Conservation (phyloP, 2,797 vertebrate genomes). For the Poecile montanus region DNA sequence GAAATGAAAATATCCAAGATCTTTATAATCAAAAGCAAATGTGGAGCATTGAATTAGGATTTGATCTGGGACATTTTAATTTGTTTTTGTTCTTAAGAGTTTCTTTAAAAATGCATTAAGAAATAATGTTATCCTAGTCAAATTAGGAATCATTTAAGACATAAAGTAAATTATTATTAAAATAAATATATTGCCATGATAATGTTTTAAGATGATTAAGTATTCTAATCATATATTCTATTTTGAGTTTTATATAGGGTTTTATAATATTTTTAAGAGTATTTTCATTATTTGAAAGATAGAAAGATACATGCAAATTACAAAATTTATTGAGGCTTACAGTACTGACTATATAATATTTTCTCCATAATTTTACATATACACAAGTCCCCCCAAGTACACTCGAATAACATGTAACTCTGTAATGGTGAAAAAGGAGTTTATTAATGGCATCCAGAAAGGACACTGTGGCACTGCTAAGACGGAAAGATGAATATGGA, state of each 20-base stretch:
- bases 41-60: not conserved
- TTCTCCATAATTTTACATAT: not conserved
- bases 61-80: not conserved
- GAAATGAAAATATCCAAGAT: not conserved
- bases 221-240: not conserved
- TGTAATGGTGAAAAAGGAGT: constrained; percentile 21
- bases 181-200: not conserved
- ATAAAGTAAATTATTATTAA: not conserved
- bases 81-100: not conserved
- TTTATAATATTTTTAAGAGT: not conserved
- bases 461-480: constrained; percentile 61
- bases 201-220: not conserved
- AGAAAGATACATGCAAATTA: not conserved
- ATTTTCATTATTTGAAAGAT: not conserved
- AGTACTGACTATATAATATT: not conserved
- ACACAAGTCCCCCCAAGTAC: not conserved
- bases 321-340: not conserved
- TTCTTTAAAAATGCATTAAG: not conserved
- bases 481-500: constrained; percentile 60
- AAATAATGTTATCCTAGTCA: not conserved
- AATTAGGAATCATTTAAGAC: not conserved
- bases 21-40: not conserved
- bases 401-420: not conserved
- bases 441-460: constrained; percentile 60
- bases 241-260: not conserved